Evolutionary conservation across 2,797 vertebrate species (phyloP).

Genomic region (Falco novaeseelandiae): DNA sequence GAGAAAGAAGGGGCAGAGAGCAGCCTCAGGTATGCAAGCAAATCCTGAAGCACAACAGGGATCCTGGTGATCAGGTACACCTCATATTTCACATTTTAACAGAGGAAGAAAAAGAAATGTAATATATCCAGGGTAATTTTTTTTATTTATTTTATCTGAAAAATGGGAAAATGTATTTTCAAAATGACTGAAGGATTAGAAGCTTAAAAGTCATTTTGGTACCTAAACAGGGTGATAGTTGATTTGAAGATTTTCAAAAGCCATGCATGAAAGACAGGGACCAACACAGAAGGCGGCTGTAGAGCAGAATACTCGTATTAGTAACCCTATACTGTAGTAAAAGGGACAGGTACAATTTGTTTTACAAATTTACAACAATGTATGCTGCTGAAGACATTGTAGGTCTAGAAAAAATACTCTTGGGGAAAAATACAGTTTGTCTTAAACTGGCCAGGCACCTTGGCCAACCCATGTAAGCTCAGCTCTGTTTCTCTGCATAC

Average conservation of each 20-base stretch:
- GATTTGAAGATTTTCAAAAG: not conserved
- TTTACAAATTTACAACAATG: not conserved
- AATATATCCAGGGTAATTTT: not conserved
- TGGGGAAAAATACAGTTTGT: not conserved
- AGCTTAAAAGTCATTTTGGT: not conserved
- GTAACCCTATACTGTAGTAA: not conserved
- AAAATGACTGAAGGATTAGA: not conserved
- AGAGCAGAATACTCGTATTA: not conserved
- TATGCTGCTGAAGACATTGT: not conserved
- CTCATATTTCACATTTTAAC: not conserved
- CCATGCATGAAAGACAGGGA: not conserved
- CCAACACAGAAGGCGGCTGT: not conserved
- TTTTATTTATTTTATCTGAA: not conserved
- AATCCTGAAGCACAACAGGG: not conserved
- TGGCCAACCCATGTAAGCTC: not conserved
- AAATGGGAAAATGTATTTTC: not conserved
- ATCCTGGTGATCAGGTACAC: not conserved
- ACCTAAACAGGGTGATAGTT: not conserved
- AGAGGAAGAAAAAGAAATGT: not conserved
- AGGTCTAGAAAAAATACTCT: not conserved
- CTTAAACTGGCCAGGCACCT: not conserved
- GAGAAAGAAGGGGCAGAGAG: not conserved
- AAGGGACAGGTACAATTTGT: not conserved
- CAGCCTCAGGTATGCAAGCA: not conserved
- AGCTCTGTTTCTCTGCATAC: not conserved